phyloP scores from a whole-genome alignment of 2,113 vertebrate genomes.

The Myiopsitta monachus region DNA sequence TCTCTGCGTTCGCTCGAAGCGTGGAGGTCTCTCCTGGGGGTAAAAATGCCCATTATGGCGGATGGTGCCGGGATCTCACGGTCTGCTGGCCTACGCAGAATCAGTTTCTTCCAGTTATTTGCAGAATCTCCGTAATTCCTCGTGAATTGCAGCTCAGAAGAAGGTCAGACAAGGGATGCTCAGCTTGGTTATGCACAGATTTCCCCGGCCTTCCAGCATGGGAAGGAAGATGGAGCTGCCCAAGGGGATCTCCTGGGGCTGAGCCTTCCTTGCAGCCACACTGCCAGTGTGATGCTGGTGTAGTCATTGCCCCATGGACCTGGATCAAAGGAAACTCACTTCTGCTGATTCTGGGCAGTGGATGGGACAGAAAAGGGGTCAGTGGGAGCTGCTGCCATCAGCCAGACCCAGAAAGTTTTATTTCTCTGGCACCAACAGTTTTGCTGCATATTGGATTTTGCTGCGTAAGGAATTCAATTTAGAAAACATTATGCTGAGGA shows the following conservation, averaged over 20 bases:
- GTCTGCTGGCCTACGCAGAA: neutral
- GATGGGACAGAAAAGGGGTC: neutral
- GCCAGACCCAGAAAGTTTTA: neutral
- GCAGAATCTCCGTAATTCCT: neutral
- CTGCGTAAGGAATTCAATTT: constrained; percentile 48
- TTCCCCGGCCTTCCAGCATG: neutral
- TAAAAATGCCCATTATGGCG: fast-evolving
- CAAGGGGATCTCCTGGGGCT: neutral
- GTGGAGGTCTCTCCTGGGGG: neutral
- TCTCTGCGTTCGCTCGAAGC: neutral
- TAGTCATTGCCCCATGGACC: neutral
- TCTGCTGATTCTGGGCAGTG: neutral
- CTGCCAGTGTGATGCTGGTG: fast-evolving
- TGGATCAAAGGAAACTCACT: fast-evolving
- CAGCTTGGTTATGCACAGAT: neutral
- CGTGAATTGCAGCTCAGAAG: fast-evolving
- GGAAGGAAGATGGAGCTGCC: neutral
- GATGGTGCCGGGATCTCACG: neutral
- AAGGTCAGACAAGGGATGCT: neutral
- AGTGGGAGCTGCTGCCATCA: neutral
- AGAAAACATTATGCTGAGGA: neutral
- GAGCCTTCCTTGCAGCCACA: neutral
- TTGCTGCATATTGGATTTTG: constrained; percentile 12
- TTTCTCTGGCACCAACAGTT: neutral
- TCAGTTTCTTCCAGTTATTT: neutral